Conservation (phyloP, 2,797 vertebrate genomes). For the Mico argentatus region DNA sequence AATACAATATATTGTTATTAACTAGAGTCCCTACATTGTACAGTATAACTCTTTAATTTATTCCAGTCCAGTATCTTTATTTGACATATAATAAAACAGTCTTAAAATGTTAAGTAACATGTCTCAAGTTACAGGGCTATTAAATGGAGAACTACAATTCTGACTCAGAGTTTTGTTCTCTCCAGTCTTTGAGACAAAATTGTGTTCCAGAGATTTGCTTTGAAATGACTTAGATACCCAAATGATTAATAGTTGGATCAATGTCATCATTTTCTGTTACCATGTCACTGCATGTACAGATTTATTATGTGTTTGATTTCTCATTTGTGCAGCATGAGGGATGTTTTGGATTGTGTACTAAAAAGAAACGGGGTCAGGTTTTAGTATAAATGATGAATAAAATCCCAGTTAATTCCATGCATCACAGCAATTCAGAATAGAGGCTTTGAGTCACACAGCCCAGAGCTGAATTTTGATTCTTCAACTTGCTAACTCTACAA, state of each 20-base stretch:
- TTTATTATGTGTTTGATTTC: not conserved
- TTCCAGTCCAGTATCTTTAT: not conserved
- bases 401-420: not conserved
- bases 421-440: not conserved
- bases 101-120: not conserved
- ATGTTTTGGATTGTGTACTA: not conserved
- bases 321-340: not conserved
- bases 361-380: not conserved
- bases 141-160: not conserved
- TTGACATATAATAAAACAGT: not conserved
- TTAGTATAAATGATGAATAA: not conserved
- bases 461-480: constrained; percentile 14
- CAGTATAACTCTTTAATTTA: not conserved
- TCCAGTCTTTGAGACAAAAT: not conserved
- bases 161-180: not conserved
- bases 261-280: not conserved
- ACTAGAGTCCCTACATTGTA: not conserved
- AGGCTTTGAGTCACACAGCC: not conserved
- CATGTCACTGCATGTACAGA: not conserved
- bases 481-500: not conserved
- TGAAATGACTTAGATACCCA: not conserved
- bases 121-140: not conserved
- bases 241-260: not conserved
- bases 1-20: not conserved
- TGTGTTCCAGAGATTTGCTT: not conserved